Percentiles rank a stretch among this genome's conserved stretches.
phyloP scores from a whole-genome alignment of 2,888 invertebrate genomes.

The Idaea straminata region DNA sequence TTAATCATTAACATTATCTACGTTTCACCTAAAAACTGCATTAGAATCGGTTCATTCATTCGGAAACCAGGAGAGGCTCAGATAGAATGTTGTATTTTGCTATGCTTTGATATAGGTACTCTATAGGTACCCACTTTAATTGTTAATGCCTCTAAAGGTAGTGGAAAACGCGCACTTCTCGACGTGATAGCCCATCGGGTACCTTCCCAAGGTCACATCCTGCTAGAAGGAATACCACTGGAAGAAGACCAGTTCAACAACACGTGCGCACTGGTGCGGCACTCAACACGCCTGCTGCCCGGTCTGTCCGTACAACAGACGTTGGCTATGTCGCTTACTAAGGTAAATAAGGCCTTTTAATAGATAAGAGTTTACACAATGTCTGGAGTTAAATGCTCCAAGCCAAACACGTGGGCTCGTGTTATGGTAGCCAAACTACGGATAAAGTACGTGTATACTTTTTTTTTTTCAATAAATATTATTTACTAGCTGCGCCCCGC shows the following conservation, averaged over 20 bases:
- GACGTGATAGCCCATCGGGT: constrained; percentile 94
- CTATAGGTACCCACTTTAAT: too few species aligned
- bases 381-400: too few species aligned
- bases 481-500: too few species aligned
- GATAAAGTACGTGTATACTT: too few species aligned
- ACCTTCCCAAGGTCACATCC: constrained; percentile 92
- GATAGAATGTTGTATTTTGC: too few species aligned
- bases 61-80: too few species aligned
- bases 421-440: too few species aligned
- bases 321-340: constrained; percentile 88
- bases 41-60: not conserved
- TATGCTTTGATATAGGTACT: too few species aligned
- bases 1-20: too few species aligned
- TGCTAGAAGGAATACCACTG: constrained; percentile 92
- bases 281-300: constrained; percentile 90
- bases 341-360: constrained; percentile 79
- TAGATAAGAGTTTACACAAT: too few species aligned
- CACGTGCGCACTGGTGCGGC: constrained; percentile 93
- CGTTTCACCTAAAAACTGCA: not conserved
- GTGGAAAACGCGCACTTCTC: constrained; percentile 95
- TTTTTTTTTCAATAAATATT: too few species aligned
- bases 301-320: constrained; percentile 94
- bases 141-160: constrained; percentile 82
- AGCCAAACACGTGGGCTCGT: too few species aligned
- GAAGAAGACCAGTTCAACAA: constrained; percentile 90